Evolutionary conservation across 2,888 invertebrate genomes (phyloP), one percentile per base, ranked within the genome.

Genomic region (Phortica magna): DNA sequence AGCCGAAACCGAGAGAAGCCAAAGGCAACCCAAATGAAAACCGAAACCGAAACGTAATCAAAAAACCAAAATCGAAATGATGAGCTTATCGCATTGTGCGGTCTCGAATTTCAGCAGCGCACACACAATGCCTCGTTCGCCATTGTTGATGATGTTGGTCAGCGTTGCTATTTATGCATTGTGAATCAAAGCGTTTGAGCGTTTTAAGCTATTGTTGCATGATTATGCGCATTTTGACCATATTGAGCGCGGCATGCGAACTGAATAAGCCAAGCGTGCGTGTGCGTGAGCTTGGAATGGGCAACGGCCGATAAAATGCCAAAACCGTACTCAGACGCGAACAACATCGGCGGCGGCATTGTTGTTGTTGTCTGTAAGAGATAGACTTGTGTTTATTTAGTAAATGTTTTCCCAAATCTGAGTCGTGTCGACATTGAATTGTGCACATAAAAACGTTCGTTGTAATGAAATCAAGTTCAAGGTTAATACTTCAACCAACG

Each of bases 21-120:
- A 55, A n/a, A 17, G 55, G 3, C 55, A 55, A 77, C 79, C 79
- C 83, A 77, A 79, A 31, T 31, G 31, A 31, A 31, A 31, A 31
- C 31, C 31, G 31, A 31, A 31, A 31, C 31, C 31, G 31, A 31
- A 31, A 31, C 31, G 31, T 31, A 31, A 31, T 31, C 31, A 31
- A 31, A 31, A 31, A 31, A 31, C 31, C 31, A 75, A 81, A 79
- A 79, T 73, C 74, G 76, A 75, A 57, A 77, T 61, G 17, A 19
- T 61, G 61, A 61, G 61, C 7, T 61, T 31, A 31, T 31, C 19
- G 61, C 61, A 6, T 61, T 61, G 19, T 61, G 17, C 22, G 61
- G 10, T 19, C 61, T 61, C 17, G 17, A 22, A 31, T 31, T 55
- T 55, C 17, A 17, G 14, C 55, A 9, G 31, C 31, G 55, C 55